Percentiles rank a stretch among this genome's conserved stretches.
Conservation (phyloP, 2,888 invertebrate species). For the Vandiemenella viatica region DNA sequence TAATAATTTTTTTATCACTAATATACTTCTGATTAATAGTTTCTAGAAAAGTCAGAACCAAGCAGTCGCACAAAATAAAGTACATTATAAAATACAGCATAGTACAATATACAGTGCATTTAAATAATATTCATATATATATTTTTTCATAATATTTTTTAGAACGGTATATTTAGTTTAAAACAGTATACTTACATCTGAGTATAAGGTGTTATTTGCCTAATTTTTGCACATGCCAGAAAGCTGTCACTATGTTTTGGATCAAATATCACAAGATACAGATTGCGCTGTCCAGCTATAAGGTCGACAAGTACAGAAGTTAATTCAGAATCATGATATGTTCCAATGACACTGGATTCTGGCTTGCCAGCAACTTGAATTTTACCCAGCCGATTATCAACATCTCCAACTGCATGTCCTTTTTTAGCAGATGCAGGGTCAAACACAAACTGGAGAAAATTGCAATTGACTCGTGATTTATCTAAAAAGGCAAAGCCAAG, state of each 20-base stretch:
- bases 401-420: conserved; percentile 59
- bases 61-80: too few species aligned
- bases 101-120: too few species aligned
- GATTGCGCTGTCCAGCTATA: conserved; percentile 54
- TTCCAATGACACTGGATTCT: conserved; percentile 17
- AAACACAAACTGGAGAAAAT: conserved; percentile 68
- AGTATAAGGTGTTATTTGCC: conserved; percentile 45
- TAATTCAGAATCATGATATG: conserved; percentile 56
- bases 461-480: conserved; percentile 60
- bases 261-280: conserved; percentile 72
- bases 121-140: too few species aligned
- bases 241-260: conserved; percentile 58
- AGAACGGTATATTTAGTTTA: too few species aligned
- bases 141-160: too few species aligned
- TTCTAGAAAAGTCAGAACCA: too few species aligned
- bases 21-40: too few species aligned
- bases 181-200: conserved; percentile 44
- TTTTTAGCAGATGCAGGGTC: conserved; percentile 49
- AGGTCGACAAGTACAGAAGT: conserved; percentile 57
- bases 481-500: conserved; percentile 27
- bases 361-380: conserved; percentile 50
- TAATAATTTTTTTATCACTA: too few species aligned
- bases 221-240: conserved; percentile 69
- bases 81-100: too few species aligned
- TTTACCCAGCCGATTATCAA: conserved; percentile 60